These are phyloP conservation scores for Subacronicta megacephala DNA, from an alignment of 2,888 invertebrate species.

Conservation along the genomic window DNA sequence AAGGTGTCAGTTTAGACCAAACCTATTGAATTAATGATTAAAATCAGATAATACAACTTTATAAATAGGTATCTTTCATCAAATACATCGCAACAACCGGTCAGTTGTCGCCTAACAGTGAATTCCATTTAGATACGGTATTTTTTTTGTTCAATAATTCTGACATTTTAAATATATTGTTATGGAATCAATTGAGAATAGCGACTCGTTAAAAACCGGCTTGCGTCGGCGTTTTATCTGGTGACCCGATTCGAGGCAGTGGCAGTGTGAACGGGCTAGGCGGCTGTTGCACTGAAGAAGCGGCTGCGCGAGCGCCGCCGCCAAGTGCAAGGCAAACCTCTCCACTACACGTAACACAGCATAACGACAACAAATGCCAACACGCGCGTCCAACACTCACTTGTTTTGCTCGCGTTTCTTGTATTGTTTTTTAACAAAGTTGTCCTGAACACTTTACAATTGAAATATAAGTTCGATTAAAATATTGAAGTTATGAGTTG, in stretches of 20 bases:
- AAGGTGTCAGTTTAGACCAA: constrained; percentile 14
- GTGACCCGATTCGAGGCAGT: constrained; percentile 64
- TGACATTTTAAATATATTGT: constrained; percentile 36
- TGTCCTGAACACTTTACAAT: constrained; percentile 3
- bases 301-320: constrained; percentile 45
- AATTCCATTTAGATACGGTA: constrained; percentile 50
- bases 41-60: constrained; percentile 31
- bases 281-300: constrained; percentile 82
- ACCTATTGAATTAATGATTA: constrained; percentile 30
- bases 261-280: constrained; percentile 46
- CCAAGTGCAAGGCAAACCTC: constrained; percentile 81
- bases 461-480: not conserved
- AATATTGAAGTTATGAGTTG: constrained; percentile 1
- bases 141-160: constrained; percentile 46
- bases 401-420: constrained; percentile 45
- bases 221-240: constrained; percentile 54
- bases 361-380: constrained; percentile 66
- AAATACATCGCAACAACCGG: constrained; percentile 23
- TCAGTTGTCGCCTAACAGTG: constrained; percentile 46
- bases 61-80: constrained; percentile 33
- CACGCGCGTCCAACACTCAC: constrained; percentile 41
- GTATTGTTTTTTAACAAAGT: constrained; percentile 20
- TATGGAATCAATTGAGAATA: constrained; percentile 49
- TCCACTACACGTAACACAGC: constrained; percentile 73
- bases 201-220: constrained; percentile 53